Evolutionary conservation across 2,797 vertebrate genomes (phyloP).

Genomic region (Hippoglossus hippoglossus): DNA sequence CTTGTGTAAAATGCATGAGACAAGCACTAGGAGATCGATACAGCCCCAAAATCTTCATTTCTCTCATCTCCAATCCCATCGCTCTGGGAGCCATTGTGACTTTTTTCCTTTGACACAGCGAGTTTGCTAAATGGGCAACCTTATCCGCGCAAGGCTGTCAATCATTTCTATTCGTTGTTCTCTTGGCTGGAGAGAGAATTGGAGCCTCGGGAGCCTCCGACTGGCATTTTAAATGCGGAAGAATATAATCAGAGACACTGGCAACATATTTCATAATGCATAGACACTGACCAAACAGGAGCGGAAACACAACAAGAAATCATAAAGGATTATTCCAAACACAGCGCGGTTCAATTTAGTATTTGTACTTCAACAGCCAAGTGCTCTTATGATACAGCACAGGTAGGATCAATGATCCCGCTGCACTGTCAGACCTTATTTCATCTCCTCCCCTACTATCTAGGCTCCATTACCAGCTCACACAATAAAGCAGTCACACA

Average conservation of each 20-base stretch:
- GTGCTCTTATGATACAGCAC: slow-evolving; percentile 32
- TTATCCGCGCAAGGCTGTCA: slow-evolving; percentile 75
- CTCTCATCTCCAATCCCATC: slow-evolving; percentile 70
- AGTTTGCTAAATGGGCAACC: slow-evolving; percentile 78
- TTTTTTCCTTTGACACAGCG: slow-evolving; percentile 66
- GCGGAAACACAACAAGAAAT: slow-evolving; percentile 60
- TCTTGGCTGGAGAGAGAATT: slow-evolving; percentile 70
- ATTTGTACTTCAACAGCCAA: slow-evolving; percentile 54
- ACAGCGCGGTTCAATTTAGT: slow-evolving; percentile 49
- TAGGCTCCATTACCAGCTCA: slow-evolving; percentile 49
- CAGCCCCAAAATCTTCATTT: slow-evolving; percentile 76
- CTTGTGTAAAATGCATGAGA: slow-evolving; percentile 84
- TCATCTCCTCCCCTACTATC: slow-evolving; percentile 46
- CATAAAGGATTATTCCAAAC: slow-evolving; percentile 59
- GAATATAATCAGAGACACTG: slow-evolving; percentile 41
- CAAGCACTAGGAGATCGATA: slow-evolving; percentile 76
- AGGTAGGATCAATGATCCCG: slow-evolving; percentile 57
- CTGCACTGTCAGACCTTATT: slow-evolving; percentile 46
- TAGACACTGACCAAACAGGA: slow-evolving; percentile 64
- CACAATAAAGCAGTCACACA: slow-evolving; percentile 61
- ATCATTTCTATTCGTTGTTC: slow-evolving; percentile 81
- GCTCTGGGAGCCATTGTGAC: slow-evolving; percentile 61
- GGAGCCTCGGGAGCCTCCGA: slow-evolving; percentile 55
- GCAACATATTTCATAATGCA: slow-evolving; percentile 69
- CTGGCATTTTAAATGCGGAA: slow-evolving; percentile 72